Conservation (phyloP, 2,888 invertebrate species). For the Monoplex corrugatus region DNA sequence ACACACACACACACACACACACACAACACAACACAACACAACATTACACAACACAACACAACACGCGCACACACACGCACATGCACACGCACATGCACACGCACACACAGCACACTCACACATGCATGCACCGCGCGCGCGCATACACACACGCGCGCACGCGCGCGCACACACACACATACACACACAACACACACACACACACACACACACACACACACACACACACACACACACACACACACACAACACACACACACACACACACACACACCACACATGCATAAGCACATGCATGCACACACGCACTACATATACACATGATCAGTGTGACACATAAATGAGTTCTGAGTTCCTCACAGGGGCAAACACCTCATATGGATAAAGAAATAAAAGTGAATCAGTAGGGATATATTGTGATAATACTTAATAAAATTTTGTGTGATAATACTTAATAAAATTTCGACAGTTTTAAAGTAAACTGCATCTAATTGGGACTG, state of each 20-base stretch:
- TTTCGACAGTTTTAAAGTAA: too few species aligned
- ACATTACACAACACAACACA: not conserved
- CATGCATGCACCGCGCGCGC: not conserved
- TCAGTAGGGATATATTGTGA: too few species aligned
- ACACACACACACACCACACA: conserved; percentile 13
- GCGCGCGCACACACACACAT: conserved; percentile 16
- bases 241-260: not conserved
- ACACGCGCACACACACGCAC: not conserved
- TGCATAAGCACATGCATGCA: too few species aligned
- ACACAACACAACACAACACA: not conserved
- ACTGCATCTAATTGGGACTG: too few species aligned
- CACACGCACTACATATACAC: not conserved
- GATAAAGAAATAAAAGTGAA: too few species aligned
- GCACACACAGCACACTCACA: not conserved
- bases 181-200: not conserved
- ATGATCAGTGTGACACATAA: too few species aligned
- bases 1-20: not conserved
- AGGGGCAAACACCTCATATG: too few species aligned
- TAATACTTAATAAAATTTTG: too few species aligned
- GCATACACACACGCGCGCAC: not conserved
- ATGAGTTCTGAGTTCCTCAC: too few species aligned
- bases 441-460: too few species aligned
- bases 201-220: not conserved
- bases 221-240: conserved; percentile 6
- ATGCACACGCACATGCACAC: not conserved